These are phyloP conservation scores for Haliclona indistincta DNA, from an alignment of 37 sponge, comb jelly and placozoan species.

Conservation along the genomic window DNA sequence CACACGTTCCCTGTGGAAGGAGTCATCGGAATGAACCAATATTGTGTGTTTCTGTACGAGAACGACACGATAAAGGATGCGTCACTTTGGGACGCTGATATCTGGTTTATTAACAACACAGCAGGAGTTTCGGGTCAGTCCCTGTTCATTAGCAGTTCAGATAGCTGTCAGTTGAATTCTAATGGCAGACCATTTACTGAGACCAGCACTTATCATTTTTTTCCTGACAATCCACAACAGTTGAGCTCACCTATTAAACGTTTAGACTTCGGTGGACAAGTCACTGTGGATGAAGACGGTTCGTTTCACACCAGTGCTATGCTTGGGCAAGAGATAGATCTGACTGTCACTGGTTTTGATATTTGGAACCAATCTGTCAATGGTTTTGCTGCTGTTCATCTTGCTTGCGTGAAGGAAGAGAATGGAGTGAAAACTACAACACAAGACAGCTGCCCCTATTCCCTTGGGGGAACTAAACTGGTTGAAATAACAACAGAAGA, in stretches of 20 bases:
- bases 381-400: background rate
- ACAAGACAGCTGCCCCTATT: background rate
- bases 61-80: background rate
- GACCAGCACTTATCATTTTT: background rate
- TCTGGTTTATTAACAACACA: slow-evolving; percentile 8
- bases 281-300: too few relatives aligned
- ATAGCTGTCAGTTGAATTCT: slow-evolving; percentile 2
- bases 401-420: background rate
- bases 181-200: background rate
- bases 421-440: background rate
- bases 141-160: background rate
- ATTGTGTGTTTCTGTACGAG: background rate
- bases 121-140: background rate
- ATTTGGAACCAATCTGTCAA: background rate
- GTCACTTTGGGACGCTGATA: background rate
- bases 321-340: background rate
- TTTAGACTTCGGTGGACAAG: too few relatives aligned
- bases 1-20: slow-evolving; percentile 2
- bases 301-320: background rate
- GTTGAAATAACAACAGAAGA: background rate
- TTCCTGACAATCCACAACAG: background rate
- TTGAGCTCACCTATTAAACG: background rate
- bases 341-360: background rate
- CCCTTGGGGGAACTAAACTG: background rate
- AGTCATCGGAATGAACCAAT: background rate